Evolutionary conservation across 2,888 invertebrate species (phyloP).

Genomic region (Parnassius orleans): DNA sequence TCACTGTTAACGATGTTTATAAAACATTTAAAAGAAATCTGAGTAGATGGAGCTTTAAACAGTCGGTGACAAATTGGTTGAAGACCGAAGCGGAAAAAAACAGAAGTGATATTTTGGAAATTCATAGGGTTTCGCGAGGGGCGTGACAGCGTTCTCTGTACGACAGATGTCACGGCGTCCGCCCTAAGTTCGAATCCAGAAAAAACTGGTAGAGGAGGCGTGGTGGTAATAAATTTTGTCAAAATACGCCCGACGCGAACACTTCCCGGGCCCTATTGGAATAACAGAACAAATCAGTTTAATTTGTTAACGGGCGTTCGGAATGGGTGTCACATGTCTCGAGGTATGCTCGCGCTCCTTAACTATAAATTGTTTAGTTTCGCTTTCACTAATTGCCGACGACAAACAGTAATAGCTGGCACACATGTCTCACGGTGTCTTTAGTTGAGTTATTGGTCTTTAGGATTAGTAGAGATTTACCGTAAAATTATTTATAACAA

Average conservation of each 20-base stretch:
- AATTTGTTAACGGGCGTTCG: constrained; percentile 78
- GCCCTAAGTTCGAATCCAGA: constrained; percentile 52
- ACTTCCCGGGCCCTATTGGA: constrained; percentile 73
- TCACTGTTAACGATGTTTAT: no score
- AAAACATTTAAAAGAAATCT: no score
- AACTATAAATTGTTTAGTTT: constrained; percentile 66
- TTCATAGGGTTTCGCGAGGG: constrained; percentile 52
- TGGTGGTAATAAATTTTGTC: constrained; percentile 80
- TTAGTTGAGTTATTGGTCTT: constrained; percentile 35
- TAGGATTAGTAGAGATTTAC: constrained; percentile 21
- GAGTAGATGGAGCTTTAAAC: no score
- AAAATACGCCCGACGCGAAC: constrained; percentile 77
- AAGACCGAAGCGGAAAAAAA: constrained; percentile 25
- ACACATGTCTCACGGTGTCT: constrained; percentile 68
- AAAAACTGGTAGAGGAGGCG: constrained; percentile 70
- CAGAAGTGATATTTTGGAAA: constrained; percentile 50
- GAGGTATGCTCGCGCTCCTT: constrained; percentile 46
- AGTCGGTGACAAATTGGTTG: constrained; percentile 1
- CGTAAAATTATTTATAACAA: constrained; percentile 19
- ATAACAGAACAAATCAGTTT: constrained; percentile 79
- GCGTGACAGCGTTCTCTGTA: constrained; percentile 63
- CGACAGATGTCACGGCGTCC: constrained; percentile 75
- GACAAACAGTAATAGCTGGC: constrained; percentile 73
- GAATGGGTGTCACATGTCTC: constrained; percentile 76
- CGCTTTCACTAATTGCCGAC: constrained; percentile 75